Percentiles rank a stretch among this genome's conserved stretches.
Evolutionary conservation across 2,888 invertebrate species (phyloP).

Genomic region (Notocelia uddmanniana): DNA sequence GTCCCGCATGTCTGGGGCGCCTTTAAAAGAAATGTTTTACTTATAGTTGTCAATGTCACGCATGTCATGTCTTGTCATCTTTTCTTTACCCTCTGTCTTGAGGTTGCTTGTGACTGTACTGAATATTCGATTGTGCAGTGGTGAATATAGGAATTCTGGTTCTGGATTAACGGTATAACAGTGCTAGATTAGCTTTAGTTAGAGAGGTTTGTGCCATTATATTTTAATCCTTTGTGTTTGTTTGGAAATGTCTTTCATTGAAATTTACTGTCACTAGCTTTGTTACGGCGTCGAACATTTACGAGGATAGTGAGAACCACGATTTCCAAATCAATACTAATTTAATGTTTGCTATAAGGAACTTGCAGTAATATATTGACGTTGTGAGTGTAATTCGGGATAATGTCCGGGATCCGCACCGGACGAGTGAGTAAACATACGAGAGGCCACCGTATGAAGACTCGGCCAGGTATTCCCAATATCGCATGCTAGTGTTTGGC

Average conservation of each 20-base stretch:
- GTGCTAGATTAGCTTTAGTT: conserved; percentile 12
- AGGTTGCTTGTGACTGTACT: not conserved
- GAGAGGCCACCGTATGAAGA: conserved; percentile 71
- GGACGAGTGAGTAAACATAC: conserved; percentile 77
- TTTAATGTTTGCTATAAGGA: conserved; percentile 52
- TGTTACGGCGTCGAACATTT: conserved; percentile 35
- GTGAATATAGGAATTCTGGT: conserved; percentile 12
- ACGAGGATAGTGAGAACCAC: conserved; percentile 67
- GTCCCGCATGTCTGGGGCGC: too few relatives aligned
- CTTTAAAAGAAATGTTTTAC: conserved; percentile 19
- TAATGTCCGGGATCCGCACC: conserved; percentile 76
- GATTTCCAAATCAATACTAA: conserved; percentile 63
- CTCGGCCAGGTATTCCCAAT: conserved; percentile 75
- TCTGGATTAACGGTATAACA: conserved; percentile 15
- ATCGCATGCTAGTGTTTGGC: conserved; percentile 67
- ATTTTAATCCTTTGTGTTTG: conserved; percentile 17
- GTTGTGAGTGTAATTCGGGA: conserved; percentile 45
- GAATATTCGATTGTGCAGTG: conserved; percentile 7
- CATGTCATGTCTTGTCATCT: conserved; percentile 41
- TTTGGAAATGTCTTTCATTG: conserved; percentile 4
- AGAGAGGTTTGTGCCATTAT: conserved; percentile 32
- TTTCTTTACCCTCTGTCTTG: conserved; percentile 11
- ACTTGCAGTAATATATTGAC: conserved; percentile 31
- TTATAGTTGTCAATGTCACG: conserved; percentile 44
- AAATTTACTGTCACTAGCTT: conserved; percentile 27